Percentiles rank a stretch among this genome's conserved stretches.
Evolutionary conservation across 2,113 vertebrate genomes (phyloP).

Genomic region (Stigmatopora argus): DNA sequence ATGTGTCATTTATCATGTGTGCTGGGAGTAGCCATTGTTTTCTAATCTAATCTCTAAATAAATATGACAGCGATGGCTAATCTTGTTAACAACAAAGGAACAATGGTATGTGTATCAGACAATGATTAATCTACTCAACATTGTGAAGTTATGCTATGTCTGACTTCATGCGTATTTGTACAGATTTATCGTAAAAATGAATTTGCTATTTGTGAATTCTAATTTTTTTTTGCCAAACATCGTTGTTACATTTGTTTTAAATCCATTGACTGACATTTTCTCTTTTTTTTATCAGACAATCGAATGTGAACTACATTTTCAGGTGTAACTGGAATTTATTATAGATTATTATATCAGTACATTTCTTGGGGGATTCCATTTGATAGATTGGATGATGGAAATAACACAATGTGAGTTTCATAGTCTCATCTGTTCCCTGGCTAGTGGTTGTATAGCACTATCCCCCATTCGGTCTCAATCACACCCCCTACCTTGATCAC

Average conservation of each 20-base stretch:
- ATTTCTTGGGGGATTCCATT: conserved; percentile 20
- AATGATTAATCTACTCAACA: conserved; percentile 41
- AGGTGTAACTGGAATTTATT: conserved; percentile 18
- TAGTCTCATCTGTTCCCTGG: neutral
- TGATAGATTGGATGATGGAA: conserved; percentile 16
- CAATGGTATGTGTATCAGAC: conserved; percentile 7
- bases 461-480: conserved; percentile 5
- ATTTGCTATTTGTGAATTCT: too few relatives aligned
- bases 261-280: neutral
- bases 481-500: conserved; percentile 6
- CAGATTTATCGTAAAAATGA: conserved; percentile 37
- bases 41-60: conserved; percentile 15
- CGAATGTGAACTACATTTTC: conserved; percentile 5
- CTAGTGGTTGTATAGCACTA: neutral
- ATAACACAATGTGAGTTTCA: conserved; percentile 14
- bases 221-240: neutral
- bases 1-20: neutral
- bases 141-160: conserved; percentile 10
- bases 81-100: conserved; percentile 6
- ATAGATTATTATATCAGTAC: conserved; percentile 5
- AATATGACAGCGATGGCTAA: conserved; percentile 17
- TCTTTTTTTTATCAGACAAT: neutral
- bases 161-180: conserved; percentile 27
- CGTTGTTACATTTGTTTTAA: neutral
- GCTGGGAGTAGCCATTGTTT: conserved; percentile 19